Evolutionary conservation across 2,888 invertebrate genomes (phyloP).

Genomic region (Synergus japonicus): DNA sequence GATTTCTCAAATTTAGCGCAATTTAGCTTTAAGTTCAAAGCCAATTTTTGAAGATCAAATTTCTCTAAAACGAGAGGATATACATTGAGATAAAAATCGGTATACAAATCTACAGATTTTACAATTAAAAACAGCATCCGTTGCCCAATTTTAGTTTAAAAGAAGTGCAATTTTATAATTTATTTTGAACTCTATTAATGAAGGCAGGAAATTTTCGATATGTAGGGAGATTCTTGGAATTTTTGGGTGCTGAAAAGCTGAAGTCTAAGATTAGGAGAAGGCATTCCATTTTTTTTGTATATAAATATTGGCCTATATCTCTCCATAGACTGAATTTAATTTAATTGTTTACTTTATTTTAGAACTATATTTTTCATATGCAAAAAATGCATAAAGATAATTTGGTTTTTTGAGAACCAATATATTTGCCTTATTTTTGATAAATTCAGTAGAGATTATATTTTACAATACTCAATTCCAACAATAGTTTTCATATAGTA

Average conservation of each 20-base stretch:
- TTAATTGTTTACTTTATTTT: slow-evolving; percentile 1
- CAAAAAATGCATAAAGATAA: not conserved
- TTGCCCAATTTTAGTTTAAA: not conserved
- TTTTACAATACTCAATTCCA: slow-evolving; percentile 26
- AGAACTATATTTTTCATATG: not conserved
- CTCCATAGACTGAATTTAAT: slow-evolving; percentile 31
- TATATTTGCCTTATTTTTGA: not conserved
- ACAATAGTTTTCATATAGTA: not conserved
- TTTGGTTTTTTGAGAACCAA: not conserved
- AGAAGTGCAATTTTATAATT: slow-evolving; percentile 20
- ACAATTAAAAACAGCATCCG: not conserved
- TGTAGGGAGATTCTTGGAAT: not conserved
- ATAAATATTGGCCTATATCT: slow-evolving; percentile 9
- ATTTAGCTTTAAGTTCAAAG: slow-evolving; percentile 2
- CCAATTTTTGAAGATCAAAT: not conserved
- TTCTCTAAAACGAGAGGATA: not conserved
- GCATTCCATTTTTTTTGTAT: slow-evolving; percentile 2
- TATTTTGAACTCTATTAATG: not conserved
- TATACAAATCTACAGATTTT: too few relatives aligned
- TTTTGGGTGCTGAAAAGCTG: not conserved
- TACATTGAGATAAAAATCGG: not conserved
- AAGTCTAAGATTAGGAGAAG: not conserved
- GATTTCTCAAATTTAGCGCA: slow-evolving; percentile 16
- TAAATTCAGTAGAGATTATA: not conserved
- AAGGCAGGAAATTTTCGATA: not conserved